Evolutionary conservation across 2,888 invertebrate species (phyloP), one percentile per base, ranked within the genome.

Genomic region (Mythimna albipuncta): DNA sequence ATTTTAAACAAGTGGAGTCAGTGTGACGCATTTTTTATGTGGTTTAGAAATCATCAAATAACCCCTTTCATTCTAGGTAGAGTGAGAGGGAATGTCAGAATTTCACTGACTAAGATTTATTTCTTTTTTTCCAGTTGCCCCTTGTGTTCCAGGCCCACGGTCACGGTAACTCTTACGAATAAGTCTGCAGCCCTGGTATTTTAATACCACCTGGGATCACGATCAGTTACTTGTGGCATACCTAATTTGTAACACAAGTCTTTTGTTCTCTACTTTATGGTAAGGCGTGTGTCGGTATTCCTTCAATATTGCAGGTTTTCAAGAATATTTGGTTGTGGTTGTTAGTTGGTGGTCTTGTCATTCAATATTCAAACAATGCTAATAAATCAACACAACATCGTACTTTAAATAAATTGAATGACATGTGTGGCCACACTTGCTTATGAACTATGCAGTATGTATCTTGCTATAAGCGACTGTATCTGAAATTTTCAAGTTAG

Each of bases 331-430:
- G 13, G 26, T 44, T 9, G 26, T 26, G 26, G 26, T 26, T 26
- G 26, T 26, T 26, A 26, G 26, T 26, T 26, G 26, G 26, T 26
- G 1, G 26, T 26, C 2, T 26, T 26, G 44, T 44, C 21, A 35
- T n/a, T 6, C 32, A 11, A 64, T 13, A 7, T 61, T 21, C 21
- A 21, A 54, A 19, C 16, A 47, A 16, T 47, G 6, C 21, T 7
- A 21, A 21, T 38, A 26, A 54, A 47, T n/a, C 32, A 57, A 16
- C 0, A 9, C 2, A 21, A 26, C 35, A 11, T 16, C 9, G 38
- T 1, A 26, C 32, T 77, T 47, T 47, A 54, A 61, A 74, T 47
- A 61, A 54, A 76, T 76, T 54, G 13, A 67, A 44, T 21, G n/a
- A 47, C 59, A 69, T 58, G 44, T 38, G 62, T 7, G 19, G 50